Percentiles rank a stretch among this genome's conserved stretches.
Evolutionary conservation across 2,888 invertebrate genomes (phyloP).

Genomic region (Nemotelus nigrinus): DNA sequence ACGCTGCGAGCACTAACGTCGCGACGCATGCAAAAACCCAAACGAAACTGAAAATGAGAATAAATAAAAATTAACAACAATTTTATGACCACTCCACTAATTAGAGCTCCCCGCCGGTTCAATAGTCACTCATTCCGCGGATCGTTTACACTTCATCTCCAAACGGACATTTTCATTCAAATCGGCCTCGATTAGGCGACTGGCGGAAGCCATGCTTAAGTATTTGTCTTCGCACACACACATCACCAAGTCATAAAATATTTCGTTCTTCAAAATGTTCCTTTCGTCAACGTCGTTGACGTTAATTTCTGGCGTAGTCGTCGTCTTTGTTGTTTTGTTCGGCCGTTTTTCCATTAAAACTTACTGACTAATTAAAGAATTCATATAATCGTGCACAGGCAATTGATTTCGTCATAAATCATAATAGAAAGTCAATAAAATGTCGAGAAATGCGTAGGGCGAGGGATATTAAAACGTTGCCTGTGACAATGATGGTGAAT

Average conservation of each 20-base stretch:
- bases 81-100: conserved; percentile 42
- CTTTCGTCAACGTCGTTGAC: too few species aligned
- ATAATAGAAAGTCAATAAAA: conserved; percentile 44
- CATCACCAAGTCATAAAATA: conserved; percentile 8
- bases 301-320: too few species aligned
- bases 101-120: conserved; percentile 4
- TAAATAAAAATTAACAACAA: conserved; percentile 22
- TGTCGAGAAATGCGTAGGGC: conserved; percentile 4
- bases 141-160: conserved; percentile 25
- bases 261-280: background rate
- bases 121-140: background rate
- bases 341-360: conserved; percentile 12
- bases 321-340: too few species aligned
- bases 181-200: background rate
- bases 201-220: too few species aligned
- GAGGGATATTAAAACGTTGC: conserved; percentile 18
- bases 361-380: conserved; percentile 37
- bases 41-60: background rate
- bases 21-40: conserved; percentile 9
- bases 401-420: conserved; percentile 43
- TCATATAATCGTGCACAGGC: conserved; percentile 34
- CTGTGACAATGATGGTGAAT: too few species aligned
- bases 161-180: background rate
- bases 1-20: background rate
- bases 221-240: background rate